phyloP scores from a whole-genome alignment of 2,113 vertebrate species.

The Felis chaus region DNA sequence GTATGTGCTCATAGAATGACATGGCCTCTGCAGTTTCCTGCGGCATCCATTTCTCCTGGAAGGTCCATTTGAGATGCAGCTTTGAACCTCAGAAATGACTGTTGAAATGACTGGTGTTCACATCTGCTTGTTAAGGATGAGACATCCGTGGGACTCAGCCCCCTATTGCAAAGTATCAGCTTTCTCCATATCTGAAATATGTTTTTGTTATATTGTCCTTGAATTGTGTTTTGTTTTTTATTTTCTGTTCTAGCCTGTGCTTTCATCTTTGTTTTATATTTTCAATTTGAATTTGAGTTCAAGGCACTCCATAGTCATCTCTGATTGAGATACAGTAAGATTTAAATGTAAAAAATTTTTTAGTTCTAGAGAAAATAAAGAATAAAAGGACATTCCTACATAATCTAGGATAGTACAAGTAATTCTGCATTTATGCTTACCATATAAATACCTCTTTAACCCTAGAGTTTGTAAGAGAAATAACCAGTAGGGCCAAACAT shows the following conservation, averaged over 20 bases:
- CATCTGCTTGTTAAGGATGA: neutral
- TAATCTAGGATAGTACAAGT: neutral
- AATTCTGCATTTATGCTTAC: neutral
- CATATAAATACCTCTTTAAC: neutral
- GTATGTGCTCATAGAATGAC: neutral
- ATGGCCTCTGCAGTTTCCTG: neutral
- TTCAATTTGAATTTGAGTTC: slow-evolving; percentile 29
- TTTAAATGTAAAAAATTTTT: neutral
- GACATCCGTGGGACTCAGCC: neutral
- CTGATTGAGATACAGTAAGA: neutral
- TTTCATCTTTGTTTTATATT: slow-evolving; percentile 58
- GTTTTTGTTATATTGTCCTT: slow-evolving; percentile 17
- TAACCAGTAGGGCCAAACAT: neutral
- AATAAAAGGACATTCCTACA: neutral
- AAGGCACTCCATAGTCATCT: neutral
- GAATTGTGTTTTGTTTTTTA: slow-evolving; percentile 5
- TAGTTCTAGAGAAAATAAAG: neutral
- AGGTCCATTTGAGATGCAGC: neutral
- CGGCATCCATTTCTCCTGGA: neutral
- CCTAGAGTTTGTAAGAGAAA: neutral
- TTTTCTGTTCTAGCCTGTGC: slow-evolving; percentile 33
- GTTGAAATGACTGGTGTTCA: too few relatives aligned
- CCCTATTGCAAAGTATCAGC: neutral
- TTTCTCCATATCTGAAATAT: neutral
- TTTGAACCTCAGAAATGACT: neutral